phyloP scores from a whole-genome alignment of 2,113 vertebrate species.

The Donacobius atricapilla region DNA sequence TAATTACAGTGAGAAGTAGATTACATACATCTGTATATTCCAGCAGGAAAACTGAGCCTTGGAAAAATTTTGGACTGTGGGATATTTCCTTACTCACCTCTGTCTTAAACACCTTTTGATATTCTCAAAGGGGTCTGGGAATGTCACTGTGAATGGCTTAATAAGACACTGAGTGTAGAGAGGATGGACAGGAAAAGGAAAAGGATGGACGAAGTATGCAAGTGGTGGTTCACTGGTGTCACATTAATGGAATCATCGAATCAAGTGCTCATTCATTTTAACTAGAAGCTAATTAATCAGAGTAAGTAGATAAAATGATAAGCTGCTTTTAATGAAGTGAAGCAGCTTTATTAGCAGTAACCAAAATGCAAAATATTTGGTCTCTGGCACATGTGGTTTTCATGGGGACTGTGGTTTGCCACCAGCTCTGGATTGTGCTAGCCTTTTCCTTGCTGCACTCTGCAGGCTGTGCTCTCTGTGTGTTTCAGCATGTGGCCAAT shows the following conservation, averaged over 20 bases:
- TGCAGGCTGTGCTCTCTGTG: neutral
- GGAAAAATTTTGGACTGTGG: neutral
- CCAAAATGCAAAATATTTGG: conserved; percentile 57
- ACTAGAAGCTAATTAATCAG: conserved; percentile 66
- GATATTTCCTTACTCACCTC: neutral
- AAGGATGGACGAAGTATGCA: neutral
- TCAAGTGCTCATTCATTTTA: conserved; percentile 63
- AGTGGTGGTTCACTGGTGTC: neutral
- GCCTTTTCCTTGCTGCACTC: neutral
- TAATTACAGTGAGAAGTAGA: neutral
- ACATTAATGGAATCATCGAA: conserved; percentile 43
- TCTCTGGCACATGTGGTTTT: conserved; percentile 31
- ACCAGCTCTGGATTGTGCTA: neutral
- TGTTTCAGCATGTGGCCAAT: neutral
- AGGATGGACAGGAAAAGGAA: neutral
- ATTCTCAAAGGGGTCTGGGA: neutral
- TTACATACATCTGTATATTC: neutral
- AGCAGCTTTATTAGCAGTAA: conserved; percentile 52
- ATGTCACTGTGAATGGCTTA: accelerated
- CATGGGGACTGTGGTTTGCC: conserved; percentile 1
- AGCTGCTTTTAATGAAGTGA: conserved; percentile 67
- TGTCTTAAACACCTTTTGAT: neutral
- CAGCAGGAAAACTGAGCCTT: neutral
- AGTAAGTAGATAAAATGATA: conserved; percentile 63
- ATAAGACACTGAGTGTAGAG: neutral